A percentile compares a stretch with the other conserved stretches of the same genome.
These are phyloP conservation scores for Venturia canescens DNA, from an alignment of 1,140 invertebrate species.

Conservation along the genomic window DNA sequence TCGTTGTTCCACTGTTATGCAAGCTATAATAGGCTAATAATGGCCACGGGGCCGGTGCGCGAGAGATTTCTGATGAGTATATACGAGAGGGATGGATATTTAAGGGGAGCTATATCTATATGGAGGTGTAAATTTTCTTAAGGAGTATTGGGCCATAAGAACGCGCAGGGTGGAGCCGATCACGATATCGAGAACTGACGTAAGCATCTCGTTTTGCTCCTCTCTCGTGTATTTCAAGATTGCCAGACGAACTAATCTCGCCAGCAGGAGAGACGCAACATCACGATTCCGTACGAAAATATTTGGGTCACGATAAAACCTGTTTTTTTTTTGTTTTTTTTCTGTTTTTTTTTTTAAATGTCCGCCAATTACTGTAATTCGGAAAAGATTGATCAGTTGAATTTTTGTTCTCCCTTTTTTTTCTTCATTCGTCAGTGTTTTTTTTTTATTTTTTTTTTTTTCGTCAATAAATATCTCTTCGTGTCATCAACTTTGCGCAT, in stretches of 20 bases:
- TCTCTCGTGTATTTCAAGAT: slow-evolving; percentile 40
- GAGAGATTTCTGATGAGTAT: not conserved
- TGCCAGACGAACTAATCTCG: slow-evolving; percentile 10
- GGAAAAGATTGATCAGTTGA: no score
- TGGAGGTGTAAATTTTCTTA: not conserved
- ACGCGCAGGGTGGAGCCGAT: slow-evolving; percentile 72
- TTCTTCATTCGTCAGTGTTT: no score
- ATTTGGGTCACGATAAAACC: slow-evolving; percentile 16
- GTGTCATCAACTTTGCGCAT: no score
- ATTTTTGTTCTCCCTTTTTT: no score
- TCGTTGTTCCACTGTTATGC: slow-evolving; percentile 73
- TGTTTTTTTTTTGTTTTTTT: no score
- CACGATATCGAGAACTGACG: slow-evolving; percentile 73
- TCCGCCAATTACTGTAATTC: no score
- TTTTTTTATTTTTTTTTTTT: no score
- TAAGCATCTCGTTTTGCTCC: slow-evolving; percentile 70
- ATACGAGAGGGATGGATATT: not conserved
- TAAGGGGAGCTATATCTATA: not conserved
- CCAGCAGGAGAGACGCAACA: slow-evolving; percentile 16
- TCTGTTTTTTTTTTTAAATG: no score
- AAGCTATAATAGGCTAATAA: slow-evolving; percentile 75
- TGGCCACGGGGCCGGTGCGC: slow-evolving; percentile 60
- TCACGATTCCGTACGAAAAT: not conserved
- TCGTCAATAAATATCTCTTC: no score
- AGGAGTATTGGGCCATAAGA: slow-evolving; percentile 49